Base-by-base conservation (phyloP, 2,113 vertebrate species). In the Xyrauchen texanus region DNA sequence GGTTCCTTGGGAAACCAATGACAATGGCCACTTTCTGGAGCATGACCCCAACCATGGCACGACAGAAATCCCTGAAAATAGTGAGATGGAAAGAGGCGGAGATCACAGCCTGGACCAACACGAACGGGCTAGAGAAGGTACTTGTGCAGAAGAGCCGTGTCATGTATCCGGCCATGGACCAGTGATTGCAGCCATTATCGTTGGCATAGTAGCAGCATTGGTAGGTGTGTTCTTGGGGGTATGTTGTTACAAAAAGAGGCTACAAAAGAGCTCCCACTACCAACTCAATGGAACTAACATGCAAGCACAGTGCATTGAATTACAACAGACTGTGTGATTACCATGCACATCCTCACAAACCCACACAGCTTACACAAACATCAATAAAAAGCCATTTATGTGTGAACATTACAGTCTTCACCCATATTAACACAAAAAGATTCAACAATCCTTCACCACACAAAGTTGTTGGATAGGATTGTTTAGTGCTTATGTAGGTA, bases 281-380 rank as follows among this genome's bases (percentile, higher is more conserved):
- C 94, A 97, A 89, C 91, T 98, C 85, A 97, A 97, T 0, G 96
- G 95, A 42, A 96, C 94, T 78, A 87, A 67, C 55, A 91, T 91
- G 77, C 94, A 94, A 53, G 92, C 92, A 60, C 96, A 99, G 88
- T 95, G 97, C 81, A 98, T 99, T 0, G 97, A 99, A 90, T 97
- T 99, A 94, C 95, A 98, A 86, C 97, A 97, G 81, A 93, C 93
- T 78, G 92, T 93, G 76, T 94, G 90, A 81, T 8, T 81, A 64
- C 62, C 46, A 0, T 0, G 62, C 42, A 42, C 64, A 78, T 2
- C 8, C 73, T 55, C 45, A 0, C 3, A 63, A 53, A 52, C 58
- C 51, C 45, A 61, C 68, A 63, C 60, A 47, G 75, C 44, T 68
- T 78, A 70, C 70, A 62, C 76, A 53, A 61, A 16, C 60, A 49